Conservation (phyloP, 1,140 invertebrate genomes). For the Nixonia krombeini region DNA sequence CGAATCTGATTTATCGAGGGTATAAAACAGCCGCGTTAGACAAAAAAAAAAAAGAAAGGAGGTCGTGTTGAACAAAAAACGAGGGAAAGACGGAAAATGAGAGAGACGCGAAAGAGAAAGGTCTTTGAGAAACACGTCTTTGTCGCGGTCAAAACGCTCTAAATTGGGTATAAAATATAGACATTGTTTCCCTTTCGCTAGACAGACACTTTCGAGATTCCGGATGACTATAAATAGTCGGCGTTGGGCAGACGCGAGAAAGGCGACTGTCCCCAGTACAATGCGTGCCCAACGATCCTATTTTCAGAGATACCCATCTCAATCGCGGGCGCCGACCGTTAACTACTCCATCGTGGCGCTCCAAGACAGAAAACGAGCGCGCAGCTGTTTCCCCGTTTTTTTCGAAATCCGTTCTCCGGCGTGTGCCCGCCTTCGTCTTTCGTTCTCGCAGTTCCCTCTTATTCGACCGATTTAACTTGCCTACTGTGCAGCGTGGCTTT, state of each 20-base stretch:
- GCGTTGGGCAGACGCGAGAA: too few relatives aligned
- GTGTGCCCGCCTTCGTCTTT: constrained; percentile 19
- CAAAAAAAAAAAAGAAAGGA: too few relatives aligned
- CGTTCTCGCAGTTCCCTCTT: constrained; percentile 12
- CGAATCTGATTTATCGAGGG: too few relatives aligned
- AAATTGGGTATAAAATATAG: constrained; percentile 2
- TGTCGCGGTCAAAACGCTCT: too few relatives aligned
- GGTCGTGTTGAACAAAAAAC: too few relatives aligned
- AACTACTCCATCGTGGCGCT: constrained; percentile 50
- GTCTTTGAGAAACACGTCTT: too few relatives aligned
- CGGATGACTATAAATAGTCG: constrained; percentile 54
- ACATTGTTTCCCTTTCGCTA: constrained; percentile 7
- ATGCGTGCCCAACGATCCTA: constrained; percentile 61
- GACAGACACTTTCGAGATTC: background rate
- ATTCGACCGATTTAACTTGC: constrained; percentile 45
- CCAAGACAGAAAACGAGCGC: constrained; percentile 41
- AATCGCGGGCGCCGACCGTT: constrained; percentile 37
- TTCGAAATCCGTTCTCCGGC: constrained; percentile 33
- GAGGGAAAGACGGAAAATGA: too few relatives aligned
- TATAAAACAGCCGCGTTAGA: background rate
- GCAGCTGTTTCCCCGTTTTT: constrained; percentile 56
- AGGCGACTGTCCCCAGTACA: constrained; percentile 51
- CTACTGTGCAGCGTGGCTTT: constrained; percentile 28
- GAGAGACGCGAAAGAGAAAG: too few relatives aligned
- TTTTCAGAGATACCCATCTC: constrained; percentile 65